Evolutionary conservation across 2,797 vertebrate genomes (phyloP), one percentile per base, ranked within the genome.

Genomic region (Spinus olivaceus): DNA sequence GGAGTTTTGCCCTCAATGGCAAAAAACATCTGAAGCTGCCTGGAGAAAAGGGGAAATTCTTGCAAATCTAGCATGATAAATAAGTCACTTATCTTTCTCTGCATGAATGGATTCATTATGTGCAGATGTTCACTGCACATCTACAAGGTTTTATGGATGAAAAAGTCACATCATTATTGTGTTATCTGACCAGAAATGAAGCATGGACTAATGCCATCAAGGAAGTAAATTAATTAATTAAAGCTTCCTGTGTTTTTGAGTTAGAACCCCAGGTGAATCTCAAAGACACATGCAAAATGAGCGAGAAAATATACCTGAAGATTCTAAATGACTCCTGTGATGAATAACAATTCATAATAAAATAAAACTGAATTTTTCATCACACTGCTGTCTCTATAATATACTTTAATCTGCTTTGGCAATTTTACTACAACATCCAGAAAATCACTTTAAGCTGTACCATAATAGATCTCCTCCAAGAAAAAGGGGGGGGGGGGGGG

Each of bases 31-130:
- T 65, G 69, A 96, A 92, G 51, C 79, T 89, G 51, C 53, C 66
- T 44, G 47, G 9, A 80, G 61, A 90, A 95, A 90, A 93, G 59
- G 28, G 93, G 39, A 90, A 84, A 92, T 27, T 90, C 79, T 83
- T 89, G 39, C 63, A 96, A 94, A 94, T 80, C 41, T 80, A 91
- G 56, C 70, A 82, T 71, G 91, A 95, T 81, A 97, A 96, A 77
- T 85, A 91, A 93, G 81, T 93, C 77, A 84, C 65, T 91, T 41
- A 9, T 44, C 70, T 90, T 95, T 95, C 89, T 97, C 86, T 92
- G 85, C 84, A 96, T 98, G 96, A 98, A 98, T 97, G 94, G 95
- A 81, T 95, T 96, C 91, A 97, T 98, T 98, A 97, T 97, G 97
- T 97, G 95, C 96, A 97, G 97, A 98, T 97, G 97, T 97, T 97